Evolutionary conservation across 2,113 vertebrate species (phyloP).

Genomic region (Anser cygnoides): DNA sequence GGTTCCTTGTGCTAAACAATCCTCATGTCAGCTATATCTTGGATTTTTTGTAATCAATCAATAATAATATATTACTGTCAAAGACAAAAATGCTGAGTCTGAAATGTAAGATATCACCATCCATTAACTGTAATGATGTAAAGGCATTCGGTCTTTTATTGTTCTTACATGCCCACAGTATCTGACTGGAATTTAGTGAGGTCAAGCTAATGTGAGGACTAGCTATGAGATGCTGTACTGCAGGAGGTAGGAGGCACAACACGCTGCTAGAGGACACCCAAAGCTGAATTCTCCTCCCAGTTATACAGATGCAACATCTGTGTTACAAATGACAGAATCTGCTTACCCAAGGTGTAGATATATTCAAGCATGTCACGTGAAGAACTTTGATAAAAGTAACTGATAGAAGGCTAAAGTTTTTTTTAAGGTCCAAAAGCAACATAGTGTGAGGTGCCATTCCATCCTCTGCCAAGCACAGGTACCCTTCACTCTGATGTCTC

Average conservation of each 20-base stretch:
- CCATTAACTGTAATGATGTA: background rate
- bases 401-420: background rate
- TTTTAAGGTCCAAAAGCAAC: background rate
- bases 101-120: background rate
- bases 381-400: background rate
- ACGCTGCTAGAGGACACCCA: background rate
- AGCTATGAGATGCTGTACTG: background rate
- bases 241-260: background rate
- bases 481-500: background rate
- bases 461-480: background rate
- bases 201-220: background rate
- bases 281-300: background rate
- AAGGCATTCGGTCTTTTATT: background rate
- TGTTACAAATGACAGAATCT: background rate
- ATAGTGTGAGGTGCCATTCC: background rate
- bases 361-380: background rate
- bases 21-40: background rate
- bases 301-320: background rate
- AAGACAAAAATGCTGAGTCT: background rate
- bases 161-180: background rate
- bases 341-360: background rate
- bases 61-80: background rate
- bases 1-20: background rate
- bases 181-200: background rate
- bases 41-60: background rate